These are phyloP conservation scores for Planococcus citri DNA, from an alignment of 1,140 invertebrate species.

Conservation along the genomic window DNA sequence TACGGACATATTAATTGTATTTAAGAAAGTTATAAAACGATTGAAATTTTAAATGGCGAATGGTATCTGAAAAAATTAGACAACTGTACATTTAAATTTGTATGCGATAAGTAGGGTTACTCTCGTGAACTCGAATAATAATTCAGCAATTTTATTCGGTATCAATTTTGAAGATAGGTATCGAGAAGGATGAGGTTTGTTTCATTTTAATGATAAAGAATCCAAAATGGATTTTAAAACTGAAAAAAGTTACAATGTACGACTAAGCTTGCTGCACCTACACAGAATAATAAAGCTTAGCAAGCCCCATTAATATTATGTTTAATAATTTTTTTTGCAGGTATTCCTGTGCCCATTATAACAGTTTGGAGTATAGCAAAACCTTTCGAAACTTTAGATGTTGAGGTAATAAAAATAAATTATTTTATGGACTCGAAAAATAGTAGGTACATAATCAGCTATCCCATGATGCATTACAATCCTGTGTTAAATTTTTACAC, in stretches of 20 bases:
- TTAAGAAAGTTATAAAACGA: no score
- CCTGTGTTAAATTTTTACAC: background rate
- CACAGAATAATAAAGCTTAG: background rate
- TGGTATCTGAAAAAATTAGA: no score
- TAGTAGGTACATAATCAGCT: slow-evolving; percentile 21
- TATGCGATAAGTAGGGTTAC: no score
- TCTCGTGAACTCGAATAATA: no score
- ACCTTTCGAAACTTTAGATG: slow-evolving; percentile 29
- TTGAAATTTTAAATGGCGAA: no score
- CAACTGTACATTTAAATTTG: background rate
- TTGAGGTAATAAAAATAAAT: slow-evolving; percentile 28
- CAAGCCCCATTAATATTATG: background rate
- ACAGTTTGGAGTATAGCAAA: slow-evolving; percentile 53
- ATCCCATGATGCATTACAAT: background rate
- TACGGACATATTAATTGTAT: no score
- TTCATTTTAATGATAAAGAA: background rate
- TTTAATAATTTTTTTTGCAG: slow-evolving; percentile 35
- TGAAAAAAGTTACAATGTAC: background rate
- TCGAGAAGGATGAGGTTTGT: background rate
- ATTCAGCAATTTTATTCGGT: no score
- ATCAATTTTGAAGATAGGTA: no score
- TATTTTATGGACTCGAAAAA: slow-evolving; percentile 33
- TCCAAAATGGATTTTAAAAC: background rate
- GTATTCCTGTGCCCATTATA: slow-evolving; percentile 53
- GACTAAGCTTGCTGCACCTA: background rate